Percentiles rank a stretch among this genome's conserved stretches.
phyloP scores from a whole-genome alignment of 2,113 vertebrate species.

The Barbus barbus region DNA sequence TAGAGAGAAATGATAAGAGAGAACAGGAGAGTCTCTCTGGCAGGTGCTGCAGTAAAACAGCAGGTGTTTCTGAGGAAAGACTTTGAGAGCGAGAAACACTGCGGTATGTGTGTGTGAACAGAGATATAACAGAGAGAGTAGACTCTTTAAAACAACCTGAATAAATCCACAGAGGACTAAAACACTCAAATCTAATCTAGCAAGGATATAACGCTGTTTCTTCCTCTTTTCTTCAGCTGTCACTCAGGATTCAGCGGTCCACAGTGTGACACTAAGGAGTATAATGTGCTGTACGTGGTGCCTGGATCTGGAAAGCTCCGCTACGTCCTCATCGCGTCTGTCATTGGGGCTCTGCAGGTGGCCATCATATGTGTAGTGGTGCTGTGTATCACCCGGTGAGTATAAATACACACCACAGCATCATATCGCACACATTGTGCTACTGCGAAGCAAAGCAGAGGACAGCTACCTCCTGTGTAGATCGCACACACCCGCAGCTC shows the following conservation, averaged over 20 bases:
- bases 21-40: neutral
- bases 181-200: neutral
- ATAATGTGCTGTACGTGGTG: slow-evolving; percentile 97
- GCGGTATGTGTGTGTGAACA: neutral
- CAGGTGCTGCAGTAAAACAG: slow-evolving; percentile 52
- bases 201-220: neutral
- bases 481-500: slow-evolving; percentile 29
- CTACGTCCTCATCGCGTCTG: slow-evolving; percentile 97
- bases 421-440: slow-evolving; percentile 9
- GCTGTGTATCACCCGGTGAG: slow-evolving; percentile 98
- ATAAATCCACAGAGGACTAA: neutral
- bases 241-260: slow-evolving; percentile 95
- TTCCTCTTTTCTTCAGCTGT: slow-evolving; percentile 76
- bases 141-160: neutral
- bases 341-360: slow-evolving; percentile 98
- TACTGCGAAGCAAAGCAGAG: slow-evolving; percentile 7
- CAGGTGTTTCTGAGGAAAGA: slow-evolving; percentile 68
- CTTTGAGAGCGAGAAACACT: slow-evolving; percentile 59
- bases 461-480: slow-evolving; percentile 11
- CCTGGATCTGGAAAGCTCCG: slow-evolving; percentile 95
- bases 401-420: slow-evolving; percentile 28
- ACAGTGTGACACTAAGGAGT: slow-evolving; percentile 98
- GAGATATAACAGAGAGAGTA: slow-evolving; percentile 8
- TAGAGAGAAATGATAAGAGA: neutral
- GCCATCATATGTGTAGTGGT: slow-evolving; percentile 99